These are phyloP conservation scores for Athalia rosae DNA, from an alignment of 2,888 invertebrate genomes.

Conservation along the genomic window DNA sequence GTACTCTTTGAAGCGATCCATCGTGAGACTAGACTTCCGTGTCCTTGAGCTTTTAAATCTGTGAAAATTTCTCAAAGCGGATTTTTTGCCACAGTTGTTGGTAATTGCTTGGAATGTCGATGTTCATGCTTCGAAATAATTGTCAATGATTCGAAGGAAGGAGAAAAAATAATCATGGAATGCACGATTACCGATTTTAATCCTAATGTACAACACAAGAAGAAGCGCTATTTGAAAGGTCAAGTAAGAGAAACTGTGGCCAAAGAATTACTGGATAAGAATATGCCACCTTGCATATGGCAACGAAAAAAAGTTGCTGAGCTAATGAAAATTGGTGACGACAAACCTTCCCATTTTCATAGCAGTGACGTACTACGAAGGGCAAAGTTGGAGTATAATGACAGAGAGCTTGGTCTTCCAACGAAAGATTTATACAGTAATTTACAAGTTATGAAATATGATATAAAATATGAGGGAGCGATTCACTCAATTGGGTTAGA, in stretches of 20 bases:
- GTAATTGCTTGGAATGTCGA: slow-evolving; percentile 10
- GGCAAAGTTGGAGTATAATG: slow-evolving; percentile 3
- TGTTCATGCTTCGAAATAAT: slow-evolving; percentile 8
- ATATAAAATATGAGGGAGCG: slow-evolving; percentile 6
- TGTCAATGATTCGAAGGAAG: slow-evolving; percentile 1
- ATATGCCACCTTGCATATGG: slow-evolving; percentile 29
- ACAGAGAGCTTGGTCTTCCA: slow-evolving; percentile 37
- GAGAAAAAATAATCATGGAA: slow-evolving; percentile 8
- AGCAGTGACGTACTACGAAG: neutral
- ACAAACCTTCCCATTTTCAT: slow-evolving; percentile 10
- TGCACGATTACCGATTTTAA: slow-evolving; percentile 11
- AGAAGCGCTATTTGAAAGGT: slow-evolving; percentile 17
- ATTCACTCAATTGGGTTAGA: slow-evolving; percentile 27
- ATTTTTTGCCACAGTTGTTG: slow-evolving; percentile 4
- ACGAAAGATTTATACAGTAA: neutral
- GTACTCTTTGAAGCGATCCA: neutral
- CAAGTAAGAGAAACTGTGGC: neutral
- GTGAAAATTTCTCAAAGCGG: slow-evolving; percentile 18
- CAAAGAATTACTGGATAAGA: slow-evolving; percentile 12
- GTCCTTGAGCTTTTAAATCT: neutral
- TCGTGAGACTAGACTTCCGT: neutral
- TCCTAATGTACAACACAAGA: neutral
- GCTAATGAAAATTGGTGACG: slow-evolving; percentile 26
- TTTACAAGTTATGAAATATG: slow-evolving; percentile 21
- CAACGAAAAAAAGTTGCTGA: slow-evolving; percentile 21